Evolutionary conservation across 1,140 invertebrate species (phyloP), one percentile per base, ranked within the genome.

Genomic region (Brachionus koreanus): DNA sequence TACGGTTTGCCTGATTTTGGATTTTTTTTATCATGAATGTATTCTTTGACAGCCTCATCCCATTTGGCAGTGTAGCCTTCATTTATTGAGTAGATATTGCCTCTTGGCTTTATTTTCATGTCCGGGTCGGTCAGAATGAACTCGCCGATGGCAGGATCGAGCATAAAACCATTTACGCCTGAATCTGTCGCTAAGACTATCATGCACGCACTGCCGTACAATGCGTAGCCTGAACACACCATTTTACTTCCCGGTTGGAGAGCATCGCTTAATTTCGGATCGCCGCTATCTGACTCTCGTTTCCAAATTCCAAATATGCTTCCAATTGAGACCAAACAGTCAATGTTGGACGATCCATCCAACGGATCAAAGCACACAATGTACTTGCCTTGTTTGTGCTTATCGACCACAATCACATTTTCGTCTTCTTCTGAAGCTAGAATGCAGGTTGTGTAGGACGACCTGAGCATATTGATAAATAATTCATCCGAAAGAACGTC

Each of bases 341-440:
- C 98, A 85, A 99, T 99, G 87, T 99, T 99, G 0, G 97, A 99
- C 0, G 97, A 98, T 5, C 98, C 97, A 89, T 99, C 98, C 61
- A 99, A 89, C 0, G 98, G 98, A 90, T 99, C 98, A 89, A 99
- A 99, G 85, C 94, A 96, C 0, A 99, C 96, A 81, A 99, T 93
- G 86, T 99, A 99, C 90, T 99, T 99, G 43, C 37, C 57, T 61
- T 87, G 89, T 95, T 93, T 92, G 85, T 93, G 93, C 69, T 96
- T 94, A 85, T 98, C 96, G 25, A 98, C 92, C 89, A 96, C 92
- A 85, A 98, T 95, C 0, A 93, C 92, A 9, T 92, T 91, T 84
- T 95, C 92, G 88, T 99, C 97, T 89, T 99, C 97, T 89, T 99
- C 97, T 0, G 96, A 98, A 0, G 99, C 93, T 65, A 99, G 88